Evolutionary conservation across 2,888 invertebrate genomes (phyloP), one percentile per base, ranked within the genome.

Genomic region (Xestobium rufovillosum): DNA sequence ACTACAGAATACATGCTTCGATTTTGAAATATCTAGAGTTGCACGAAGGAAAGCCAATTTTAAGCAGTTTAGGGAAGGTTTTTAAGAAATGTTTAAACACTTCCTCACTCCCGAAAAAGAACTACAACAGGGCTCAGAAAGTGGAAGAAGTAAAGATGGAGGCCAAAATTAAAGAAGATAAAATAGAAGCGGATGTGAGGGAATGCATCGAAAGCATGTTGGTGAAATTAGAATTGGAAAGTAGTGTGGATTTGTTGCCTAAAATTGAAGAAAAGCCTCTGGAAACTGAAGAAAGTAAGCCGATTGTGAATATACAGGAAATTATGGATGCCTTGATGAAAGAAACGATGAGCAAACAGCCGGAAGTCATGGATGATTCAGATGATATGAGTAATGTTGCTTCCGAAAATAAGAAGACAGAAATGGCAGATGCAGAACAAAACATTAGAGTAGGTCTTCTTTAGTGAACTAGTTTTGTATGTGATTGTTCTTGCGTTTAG

Each of bases 1-100:
- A 81, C 55, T 84, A 84, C 56, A 73, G 94, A 54, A 82, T 89
- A 36, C 89, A 94, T 60, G 83, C 89, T 0, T 83, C 86, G n/a
- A 84, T 90, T 52, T 68, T 94, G 3, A 94, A 91, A 65, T 84
- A 81, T 61, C 69, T 94, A 16, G 84, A 87, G 55, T 75, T 80
- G 44, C 78, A 82, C 49, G 83, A 83, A 55, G 79, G 78, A 31
- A 80, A 81, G 63, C 71, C 73, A 1, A 69, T 83, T 46, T 72
- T 72, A 31, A 70, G 65, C 45, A 74, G 70, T 29, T 64, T 74
- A 3, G 80, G 75, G 8, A 72, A 71, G 54, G 66, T 77, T 27
- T 79, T 79, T 57, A 70, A 64, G 48, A 70, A 68, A 44, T 77
- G 70, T 56, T 71, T 76, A 50, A 70, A 67, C 33, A n/a, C 47